Evolutionary conservation across 2,888 invertebrate genomes (phyloP), one percentile per base, ranked within the genome.

Genomic region (Colostygia pectinataria): DNA sequence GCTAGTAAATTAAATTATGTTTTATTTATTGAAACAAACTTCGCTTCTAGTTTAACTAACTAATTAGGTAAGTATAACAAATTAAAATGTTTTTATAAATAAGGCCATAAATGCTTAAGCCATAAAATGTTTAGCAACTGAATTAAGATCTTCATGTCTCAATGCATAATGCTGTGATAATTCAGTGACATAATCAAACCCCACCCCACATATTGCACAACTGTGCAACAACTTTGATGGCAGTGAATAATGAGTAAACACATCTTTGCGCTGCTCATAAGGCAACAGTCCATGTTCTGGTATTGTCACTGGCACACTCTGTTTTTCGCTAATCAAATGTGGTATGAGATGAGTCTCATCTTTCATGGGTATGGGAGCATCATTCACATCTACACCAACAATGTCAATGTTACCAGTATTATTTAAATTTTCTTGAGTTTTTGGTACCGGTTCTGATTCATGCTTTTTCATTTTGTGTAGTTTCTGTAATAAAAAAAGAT

Each of bases 391-490:
- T 38, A 85, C 70, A 13, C 77, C 79, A 36, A 84, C 81, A 23
- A 88, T 83, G 52, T 87, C 87, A 48, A 86, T 82, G 31, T 80
- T 82, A 31, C 66, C 41, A 37, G 50, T 13, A 34, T 44, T 52
- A 24, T 42, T 49, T 5, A 38, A 52, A 14, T 53, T 59, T 14
- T 52, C 54, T 18, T 48, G 59, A 8, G 36, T 40, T 43, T 50
- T 46, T 0, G 57, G 23, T 18, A 54, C 59, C 23, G 69, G 69
- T 5, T 60, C 36, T 4, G 79, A 61, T 57, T 79, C 76, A 55
- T 90, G 89, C 41, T 89, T 89, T 54, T 81, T 85, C 28, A 75
- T 31, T 63, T 81, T 86, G 57, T 90, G 89, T 24, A 77, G 40
- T 76, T 82, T 88, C 89, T 90, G 82, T 25, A 86, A 86, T 10